Percentiles rank a stretch among this genome's conserved stretches.
These are phyloP conservation scores for Latrodectus elegans DNA, from an alignment of 2,888 invertebrate species.

Conservation along the genomic window DNA sequence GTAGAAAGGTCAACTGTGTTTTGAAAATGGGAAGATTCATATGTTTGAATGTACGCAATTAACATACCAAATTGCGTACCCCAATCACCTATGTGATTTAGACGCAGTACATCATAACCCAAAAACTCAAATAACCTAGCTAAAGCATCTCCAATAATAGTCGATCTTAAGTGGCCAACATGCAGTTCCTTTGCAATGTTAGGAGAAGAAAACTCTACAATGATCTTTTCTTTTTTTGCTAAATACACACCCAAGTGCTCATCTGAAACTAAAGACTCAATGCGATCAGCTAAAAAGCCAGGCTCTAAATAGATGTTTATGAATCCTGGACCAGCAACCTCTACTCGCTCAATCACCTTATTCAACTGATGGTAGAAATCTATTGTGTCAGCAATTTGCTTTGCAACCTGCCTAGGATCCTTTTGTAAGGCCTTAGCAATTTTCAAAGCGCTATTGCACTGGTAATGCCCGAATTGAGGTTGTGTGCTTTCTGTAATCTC, in stretches of 20 bases:
- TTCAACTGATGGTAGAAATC: conserved; percentile 76
- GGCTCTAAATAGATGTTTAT: conserved; percentile 88
- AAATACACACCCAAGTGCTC: conserved; percentile 85
- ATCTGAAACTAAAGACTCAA: conserved; percentile 75
- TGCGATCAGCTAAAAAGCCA: conserved; percentile 74
- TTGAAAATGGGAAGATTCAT: too few species aligned
- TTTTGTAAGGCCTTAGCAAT: too few species aligned
- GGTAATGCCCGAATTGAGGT: too few species aligned
- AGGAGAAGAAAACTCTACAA: conserved; percentile 97
- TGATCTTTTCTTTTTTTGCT: conserved; percentile 80
- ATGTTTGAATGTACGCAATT: conserved; percentile 88
- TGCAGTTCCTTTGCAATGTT: conserved; percentile 99
- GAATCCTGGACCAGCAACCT: conserved; percentile 92
- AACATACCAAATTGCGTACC: conserved; percentile 99
- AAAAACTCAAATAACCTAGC: conserved; percentile 90
- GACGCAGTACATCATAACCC: conserved; percentile 90
- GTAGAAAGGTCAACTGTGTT: too few species aligned
- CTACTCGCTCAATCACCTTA: conserved; percentile 84
- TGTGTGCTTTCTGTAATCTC: too few species aligned
- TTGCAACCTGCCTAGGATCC: too few species aligned
- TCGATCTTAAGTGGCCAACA: conserved; percentile 96
- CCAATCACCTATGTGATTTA: conserved; percentile 99
- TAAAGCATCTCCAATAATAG: conserved; percentile 97
- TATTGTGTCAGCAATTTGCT: not conserved
- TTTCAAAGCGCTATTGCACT: too few species aligned